These are phyloP conservation scores for Muscicapa comitata DNA, from an alignment of 2,797 vertebrate species.

Conservation along the genomic window DNA sequence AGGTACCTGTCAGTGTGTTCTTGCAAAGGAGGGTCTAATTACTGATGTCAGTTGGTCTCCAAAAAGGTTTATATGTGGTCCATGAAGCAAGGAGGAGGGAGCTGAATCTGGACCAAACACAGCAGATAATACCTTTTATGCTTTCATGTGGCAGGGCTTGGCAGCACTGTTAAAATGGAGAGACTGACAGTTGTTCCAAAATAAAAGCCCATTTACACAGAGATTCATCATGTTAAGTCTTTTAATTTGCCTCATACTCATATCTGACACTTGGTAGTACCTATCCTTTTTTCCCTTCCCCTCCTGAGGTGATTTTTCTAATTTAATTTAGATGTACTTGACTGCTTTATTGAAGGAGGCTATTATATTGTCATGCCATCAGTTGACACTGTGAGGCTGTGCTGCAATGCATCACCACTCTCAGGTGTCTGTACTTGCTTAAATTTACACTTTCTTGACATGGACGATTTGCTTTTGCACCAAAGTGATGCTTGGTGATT, in stretches of 20 bases:
- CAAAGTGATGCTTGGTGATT: background rate
- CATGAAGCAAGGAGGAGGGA: constrained; percentile 2
- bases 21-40: constrained; percentile 27
- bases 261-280: background rate
- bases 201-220: background rate
- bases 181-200: background rate
- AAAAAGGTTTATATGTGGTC: background rate
- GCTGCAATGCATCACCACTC: background rate
- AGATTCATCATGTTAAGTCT: background rate
- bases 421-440: background rate
- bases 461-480: background rate
- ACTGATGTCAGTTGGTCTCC: constrained; percentile 37
- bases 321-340: constrained; percentile 12
- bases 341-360: background rate
- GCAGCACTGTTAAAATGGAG: background rate
- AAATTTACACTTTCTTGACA: background rate
- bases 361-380: background rate
- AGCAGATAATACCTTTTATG: background rate
- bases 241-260: constrained; percentile 13
- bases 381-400: accelerated
- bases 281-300: background rate
- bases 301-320: background rate
- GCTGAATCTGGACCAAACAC: constrained; percentile 9
- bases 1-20: constrained; percentile 50
- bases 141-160: background rate